phyloP scores from a whole-genome alignment of 2,797 vertebrate species.

The Acanthurus leucopareius region DNA sequence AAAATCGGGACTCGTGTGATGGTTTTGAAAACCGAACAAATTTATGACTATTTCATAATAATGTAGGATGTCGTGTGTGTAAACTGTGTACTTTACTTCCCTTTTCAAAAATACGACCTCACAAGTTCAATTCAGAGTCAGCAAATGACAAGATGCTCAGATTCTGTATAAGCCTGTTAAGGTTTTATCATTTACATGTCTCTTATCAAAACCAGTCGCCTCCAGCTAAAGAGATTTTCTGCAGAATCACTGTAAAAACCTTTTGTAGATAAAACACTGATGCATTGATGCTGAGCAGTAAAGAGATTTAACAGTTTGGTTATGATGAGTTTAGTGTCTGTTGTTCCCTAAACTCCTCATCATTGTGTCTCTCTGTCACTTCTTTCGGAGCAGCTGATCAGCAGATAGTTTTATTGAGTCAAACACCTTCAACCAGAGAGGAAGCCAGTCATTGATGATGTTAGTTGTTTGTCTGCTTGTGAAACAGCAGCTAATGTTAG shows the following conservation, averaged over 20 bases:
- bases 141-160: not conserved
- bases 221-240: slow-evolving; percentile 17
- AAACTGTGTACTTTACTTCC: not conserved
- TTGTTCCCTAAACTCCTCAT: not conserved
- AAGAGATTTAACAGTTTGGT: not conserved
- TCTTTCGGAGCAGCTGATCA: not conserved
- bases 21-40: too few species aligned
- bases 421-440: not conserved
- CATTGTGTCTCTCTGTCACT: not conserved
- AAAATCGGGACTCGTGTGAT: too few species aligned
- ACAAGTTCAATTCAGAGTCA: slow-evolving; percentile 6
- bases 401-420: slow-evolving; percentile 9
- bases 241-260: not conserved
- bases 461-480: not conserved
- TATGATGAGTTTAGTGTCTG: slow-evolving; percentile 11
- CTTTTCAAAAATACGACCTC: not conserved
- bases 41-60: too few species aligned
- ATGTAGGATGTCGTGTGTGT: not conserved
- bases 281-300: slow-evolving; percentile 4
- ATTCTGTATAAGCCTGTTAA: slow-evolving; percentile 1
- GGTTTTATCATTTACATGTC: slow-evolving; percentile 12
- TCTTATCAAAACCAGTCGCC: not conserved
- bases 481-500: not conserved
- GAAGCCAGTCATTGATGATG: not conserved
- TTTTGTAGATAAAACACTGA: slow-evolving; percentile 13